A percentile compares a stretch with the other conserved stretches of the same genome.
These are phyloP conservation scores for Pyrrhura leucotis DNA, from an alignment of 2,797 vertebrate species.

Conservation along the genomic window DNA sequence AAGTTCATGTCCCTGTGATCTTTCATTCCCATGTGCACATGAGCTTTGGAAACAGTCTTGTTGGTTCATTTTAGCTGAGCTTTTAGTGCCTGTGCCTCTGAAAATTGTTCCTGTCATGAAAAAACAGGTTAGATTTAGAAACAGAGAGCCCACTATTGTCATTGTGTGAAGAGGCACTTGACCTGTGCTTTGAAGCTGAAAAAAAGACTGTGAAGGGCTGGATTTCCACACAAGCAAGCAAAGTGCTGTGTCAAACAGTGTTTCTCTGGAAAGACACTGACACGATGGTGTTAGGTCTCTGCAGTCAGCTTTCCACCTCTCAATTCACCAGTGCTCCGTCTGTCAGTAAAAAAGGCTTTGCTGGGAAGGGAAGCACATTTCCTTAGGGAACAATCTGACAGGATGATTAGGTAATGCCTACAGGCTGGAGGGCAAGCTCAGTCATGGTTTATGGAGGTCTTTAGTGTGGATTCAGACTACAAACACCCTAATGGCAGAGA, in stretches of 20 bases:
- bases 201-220: background rate
- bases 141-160: background rate
- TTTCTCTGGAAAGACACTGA: accelerated
- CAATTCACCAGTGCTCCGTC: background rate
- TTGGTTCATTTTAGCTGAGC: background rate
- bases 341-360: background rate
- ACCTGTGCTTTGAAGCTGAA: background rate
- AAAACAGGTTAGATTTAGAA: background rate
- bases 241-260: background rate
- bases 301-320: background rate
- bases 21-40: background rate
- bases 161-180: background rate
- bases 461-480: background rate
- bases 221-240: background rate
- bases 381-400: background rate
- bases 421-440: background rate
- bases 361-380: background rate
- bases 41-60: background rate
- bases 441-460: background rate
- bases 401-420: background rate
- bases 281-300: background rate
- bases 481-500: background rate
- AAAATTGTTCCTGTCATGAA: background rate
- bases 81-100: background rate
- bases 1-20: background rate